phyloP scores from a whole-genome alignment of 2,888 invertebrate genomes.

The Lasioglossum calceatum region DNA sequence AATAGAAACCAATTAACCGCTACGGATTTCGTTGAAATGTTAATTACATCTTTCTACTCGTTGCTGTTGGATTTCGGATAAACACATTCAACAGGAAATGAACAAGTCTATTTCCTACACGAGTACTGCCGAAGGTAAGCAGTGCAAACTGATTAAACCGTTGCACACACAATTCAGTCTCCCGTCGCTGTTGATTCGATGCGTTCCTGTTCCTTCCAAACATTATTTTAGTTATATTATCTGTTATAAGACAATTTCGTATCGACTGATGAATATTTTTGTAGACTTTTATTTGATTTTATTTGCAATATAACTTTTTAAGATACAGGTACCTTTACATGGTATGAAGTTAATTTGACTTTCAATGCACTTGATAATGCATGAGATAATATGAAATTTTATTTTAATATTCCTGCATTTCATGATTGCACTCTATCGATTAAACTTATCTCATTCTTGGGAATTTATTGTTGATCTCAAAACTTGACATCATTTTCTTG shows the following conservation, averaged over 20 bases:
- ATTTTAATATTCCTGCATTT: not conserved
- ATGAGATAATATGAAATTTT: not conserved
- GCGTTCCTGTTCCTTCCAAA: not conserved
- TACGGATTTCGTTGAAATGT: not conserved
- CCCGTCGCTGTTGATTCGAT: not conserved
- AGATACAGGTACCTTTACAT: not conserved
- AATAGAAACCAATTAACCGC: not conserved
- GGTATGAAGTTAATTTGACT: no score
- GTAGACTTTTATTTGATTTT: not conserved
- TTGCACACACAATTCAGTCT: not conserved
- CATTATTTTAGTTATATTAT: not conserved
- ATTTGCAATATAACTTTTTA: not conserved
- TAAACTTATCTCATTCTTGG: not conserved
- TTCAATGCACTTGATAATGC: not conserved
- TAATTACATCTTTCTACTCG: not conserved
- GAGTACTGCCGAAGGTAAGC: not conserved
- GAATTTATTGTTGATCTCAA: not conserved
- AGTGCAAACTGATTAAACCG: constrained; percentile 12
- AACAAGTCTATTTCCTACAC: constrained; percentile 2
- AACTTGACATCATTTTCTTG: not conserved
- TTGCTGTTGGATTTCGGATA: not conserved
- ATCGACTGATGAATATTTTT: not conserved
- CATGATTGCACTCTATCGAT: not conserved
- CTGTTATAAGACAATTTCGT: not conserved
- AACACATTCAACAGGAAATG: constrained; percentile 4